Evolutionary conservation across 2,113 vertebrate genomes (phyloP).

Genomic region (Notiomystis cincta): DNA sequence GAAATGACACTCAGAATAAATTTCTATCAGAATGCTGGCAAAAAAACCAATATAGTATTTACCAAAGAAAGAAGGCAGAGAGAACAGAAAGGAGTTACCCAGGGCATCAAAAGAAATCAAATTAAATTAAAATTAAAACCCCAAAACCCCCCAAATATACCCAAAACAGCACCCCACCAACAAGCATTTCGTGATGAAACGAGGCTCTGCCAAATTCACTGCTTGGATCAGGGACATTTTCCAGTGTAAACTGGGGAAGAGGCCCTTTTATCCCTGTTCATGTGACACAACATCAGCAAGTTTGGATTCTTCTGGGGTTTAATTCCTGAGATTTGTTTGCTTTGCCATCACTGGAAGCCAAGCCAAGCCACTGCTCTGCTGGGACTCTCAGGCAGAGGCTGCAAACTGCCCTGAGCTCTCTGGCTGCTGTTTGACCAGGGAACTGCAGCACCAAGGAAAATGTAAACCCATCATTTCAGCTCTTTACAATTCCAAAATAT

Average conservation of each 20-base stretch:
- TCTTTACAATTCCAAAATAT: not conserved
- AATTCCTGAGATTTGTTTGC: not conserved
- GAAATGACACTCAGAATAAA: not conserved
- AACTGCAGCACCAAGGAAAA: not conserved
- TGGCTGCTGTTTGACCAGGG: not conserved
- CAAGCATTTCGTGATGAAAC: not conserved
- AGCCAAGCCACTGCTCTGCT: not conserved
- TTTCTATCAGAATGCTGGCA: not conserved
- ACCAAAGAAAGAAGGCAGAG: not conserved
- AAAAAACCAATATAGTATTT: not conserved
- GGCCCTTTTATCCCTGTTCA: not conserved
- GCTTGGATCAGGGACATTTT: not conserved
- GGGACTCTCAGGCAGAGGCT: not conserved
- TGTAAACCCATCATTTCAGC: rapidly evolving
- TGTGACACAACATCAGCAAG: not conserved
- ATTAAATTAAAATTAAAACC: not conserved
- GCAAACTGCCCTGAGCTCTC: not conserved
- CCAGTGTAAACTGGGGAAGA: not conserved
- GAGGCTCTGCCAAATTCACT: not conserved
- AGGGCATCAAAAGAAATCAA: not conserved
- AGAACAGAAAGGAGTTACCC: not conserved
- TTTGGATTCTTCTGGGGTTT: not conserved
- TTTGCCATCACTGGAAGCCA: not conserved
- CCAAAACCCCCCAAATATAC: not conserved
- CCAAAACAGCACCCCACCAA: not conserved